Conservation (phyloP, 1,140 invertebrate species). For the Rhysida immarginata region DNA sequence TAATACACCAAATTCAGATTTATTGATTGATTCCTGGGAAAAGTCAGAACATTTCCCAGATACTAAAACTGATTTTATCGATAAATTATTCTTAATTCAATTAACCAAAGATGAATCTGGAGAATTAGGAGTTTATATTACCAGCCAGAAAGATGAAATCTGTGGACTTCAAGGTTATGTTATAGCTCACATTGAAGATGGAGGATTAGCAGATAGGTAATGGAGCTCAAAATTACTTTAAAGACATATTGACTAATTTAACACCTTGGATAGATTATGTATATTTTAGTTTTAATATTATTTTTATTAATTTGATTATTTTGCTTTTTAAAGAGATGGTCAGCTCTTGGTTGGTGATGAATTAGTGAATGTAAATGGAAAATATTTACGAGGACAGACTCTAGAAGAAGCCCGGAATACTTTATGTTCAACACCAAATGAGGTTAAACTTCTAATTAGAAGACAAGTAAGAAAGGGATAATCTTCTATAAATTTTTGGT, state of each 20-base stretch:
- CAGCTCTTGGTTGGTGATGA: constrained; percentile 64
- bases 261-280: not conserved
- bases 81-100: constrained; percentile 32
- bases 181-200: constrained; percentile 63
- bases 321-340: constrained; percentile 46
- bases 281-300: too few relatives aligned
- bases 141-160: constrained; percentile 48
- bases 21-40: not conserved
- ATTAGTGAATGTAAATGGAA: constrained; percentile 70
- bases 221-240: not conserved
- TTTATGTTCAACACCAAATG: constrained; percentile 40
- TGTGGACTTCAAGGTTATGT: constrained; percentile 58
- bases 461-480: constrained; percentile 17
- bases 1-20: not conserved
- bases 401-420: constrained; percentile 58
- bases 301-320: too few relatives aligned
- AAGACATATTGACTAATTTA: not conserved
- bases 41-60: not conserved
- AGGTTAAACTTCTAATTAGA: constrained; percentile 56
- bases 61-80: not conserved
- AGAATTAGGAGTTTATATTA: constrained; percentile 69
- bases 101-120: constrained; percentile 47
- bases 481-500: too few relatives aligned
- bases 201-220: constrained; percentile 57
- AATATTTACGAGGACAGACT: constrained; percentile 54